Evolutionary conservation across 2,888 invertebrate genomes (phyloP).

Genomic region (Phlogophora meticulosa): DNA sequence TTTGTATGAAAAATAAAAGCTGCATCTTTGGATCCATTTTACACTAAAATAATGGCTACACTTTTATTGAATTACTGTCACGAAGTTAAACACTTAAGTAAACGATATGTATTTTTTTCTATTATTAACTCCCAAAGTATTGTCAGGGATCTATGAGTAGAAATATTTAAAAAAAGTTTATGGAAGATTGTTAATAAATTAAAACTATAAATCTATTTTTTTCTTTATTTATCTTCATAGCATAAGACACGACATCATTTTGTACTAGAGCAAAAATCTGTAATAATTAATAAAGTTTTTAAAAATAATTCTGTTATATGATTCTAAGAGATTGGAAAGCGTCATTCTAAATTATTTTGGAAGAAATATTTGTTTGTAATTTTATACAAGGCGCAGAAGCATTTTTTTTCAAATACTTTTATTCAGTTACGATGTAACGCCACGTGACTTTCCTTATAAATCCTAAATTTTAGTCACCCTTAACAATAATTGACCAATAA

Average conservation of each 20-base stretch:
- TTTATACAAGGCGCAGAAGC: conserved; percentile 40
- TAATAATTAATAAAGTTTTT: conserved; percentile 46
- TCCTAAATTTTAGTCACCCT: conserved; percentile 71
- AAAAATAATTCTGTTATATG: conserved; percentile 46
- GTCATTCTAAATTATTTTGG: conserved; percentile 43
- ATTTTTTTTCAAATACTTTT: conserved; percentile 45
- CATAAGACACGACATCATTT: conserved; percentile 82
- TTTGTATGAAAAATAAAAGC: conserved; percentile 87
- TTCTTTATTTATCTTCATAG: conserved; percentile 57
- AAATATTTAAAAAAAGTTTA: conserved; percentile 51
- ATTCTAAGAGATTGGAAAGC: conserved; percentile 50
- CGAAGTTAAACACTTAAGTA: conserved; percentile 82
- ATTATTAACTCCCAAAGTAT: conserved; percentile 73
- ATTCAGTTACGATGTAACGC: conserved; percentile 52
- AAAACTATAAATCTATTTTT: conserved; percentile 55
- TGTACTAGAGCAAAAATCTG: conserved; percentile 82
- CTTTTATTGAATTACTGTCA: conserved; percentile 87
- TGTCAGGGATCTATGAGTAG: conserved; percentile 67
- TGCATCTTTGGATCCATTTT: conserved; percentile 86
- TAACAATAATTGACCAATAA: conserved; percentile 83
- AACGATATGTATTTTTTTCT: conserved; percentile 88
- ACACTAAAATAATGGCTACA: conserved; percentile 74
- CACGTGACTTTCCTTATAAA: conserved; percentile 63
- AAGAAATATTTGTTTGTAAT: conserved; percentile 38
- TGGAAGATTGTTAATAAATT: conserved; percentile 51